phyloP scores from a whole-genome alignment of 2,888 invertebrate genomes.

The Meta bourneti region DNA sequence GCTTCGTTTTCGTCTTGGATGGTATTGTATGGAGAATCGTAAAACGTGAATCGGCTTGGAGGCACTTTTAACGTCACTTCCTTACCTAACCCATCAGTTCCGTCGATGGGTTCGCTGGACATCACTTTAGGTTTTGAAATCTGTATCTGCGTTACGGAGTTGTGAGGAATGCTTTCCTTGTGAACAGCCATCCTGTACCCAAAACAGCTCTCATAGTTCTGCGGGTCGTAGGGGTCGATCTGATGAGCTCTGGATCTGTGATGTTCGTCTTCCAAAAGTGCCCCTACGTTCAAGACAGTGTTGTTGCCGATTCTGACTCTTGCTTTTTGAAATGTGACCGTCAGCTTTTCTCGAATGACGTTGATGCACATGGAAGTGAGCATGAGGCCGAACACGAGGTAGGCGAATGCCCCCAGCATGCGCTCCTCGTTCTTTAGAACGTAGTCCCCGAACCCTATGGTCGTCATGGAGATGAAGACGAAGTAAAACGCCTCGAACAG shows the following conservation, averaged over 20 bases:
- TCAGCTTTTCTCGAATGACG: constrained; percentile 83
- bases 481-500: constrained; percentile 97
- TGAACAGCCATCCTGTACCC: constrained; percentile 52
- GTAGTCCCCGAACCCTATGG: constrained; percentile 94
- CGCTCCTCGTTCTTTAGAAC: constrained; percentile 93
- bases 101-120: not conserved
- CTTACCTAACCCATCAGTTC: not conserved
- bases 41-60: constrained; percentile 66
- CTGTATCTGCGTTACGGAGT: constrained; percentile 18
- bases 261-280: constrained; percentile 76
- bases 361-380: constrained; percentile 95
- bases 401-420: constrained; percentile 92
- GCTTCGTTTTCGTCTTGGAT: constrained; percentile 66
- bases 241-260: constrained; percentile 61
- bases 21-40: constrained; percentile 73
- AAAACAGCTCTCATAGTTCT: constrained; percentile 5
- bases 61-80: constrained; percentile 51
- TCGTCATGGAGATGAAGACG: constrained; percentile 97
- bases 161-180: constrained; percentile 38
- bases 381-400: constrained; percentile 92
- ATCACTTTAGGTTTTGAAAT: constrained; percentile 7
- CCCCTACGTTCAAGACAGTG: constrained; percentile 77
- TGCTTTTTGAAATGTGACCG: constrained; percentile 86
- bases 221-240: not conserved
- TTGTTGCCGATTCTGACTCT: constrained; percentile 77